A percentile compares a stretch with the other conserved stretches of the same genome.
phyloP scores from a whole-genome alignment of 2,797 vertebrate species.

The Phataginus tetradactyla region DNA sequence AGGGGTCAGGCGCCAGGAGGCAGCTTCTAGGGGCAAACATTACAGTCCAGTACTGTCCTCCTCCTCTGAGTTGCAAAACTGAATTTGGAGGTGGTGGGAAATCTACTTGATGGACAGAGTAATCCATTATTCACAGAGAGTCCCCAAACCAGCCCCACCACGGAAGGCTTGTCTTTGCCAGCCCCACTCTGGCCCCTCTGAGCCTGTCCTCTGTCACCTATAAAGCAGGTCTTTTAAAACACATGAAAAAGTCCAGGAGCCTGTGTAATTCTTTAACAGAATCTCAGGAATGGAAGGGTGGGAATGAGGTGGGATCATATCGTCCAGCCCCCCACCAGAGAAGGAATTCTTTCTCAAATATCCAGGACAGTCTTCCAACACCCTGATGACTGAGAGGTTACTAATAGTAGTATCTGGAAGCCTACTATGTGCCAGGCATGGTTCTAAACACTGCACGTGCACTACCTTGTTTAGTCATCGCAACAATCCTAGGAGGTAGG shows the following conservation, averaged over 20 bases:
- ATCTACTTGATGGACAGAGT: background rate
- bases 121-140: background rate
- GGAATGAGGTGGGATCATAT: background rate
- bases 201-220: background rate
- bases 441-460: background rate
- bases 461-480: background rate
- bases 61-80: background rate
- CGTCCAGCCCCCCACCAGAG: background rate
- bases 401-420: background rate
- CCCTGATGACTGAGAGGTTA: background rate
- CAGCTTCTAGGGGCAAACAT: background rate
- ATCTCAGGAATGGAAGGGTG: background rate
- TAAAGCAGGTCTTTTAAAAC: background rate
- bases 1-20: background rate
- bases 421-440: background rate
- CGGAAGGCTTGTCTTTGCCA: background rate
- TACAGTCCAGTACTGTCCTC: background rate
- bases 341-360: background rate
- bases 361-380: background rate
- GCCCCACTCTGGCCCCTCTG: too few relatives aligned
- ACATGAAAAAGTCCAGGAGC: background rate
- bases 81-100: background rate
- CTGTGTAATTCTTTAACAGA: background rate
- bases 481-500: background rate
- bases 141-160: background rate